Evolutionary conservation across 2,113 vertebrate species (phyloP).

Genomic region (Corydoras sp.): DNA sequence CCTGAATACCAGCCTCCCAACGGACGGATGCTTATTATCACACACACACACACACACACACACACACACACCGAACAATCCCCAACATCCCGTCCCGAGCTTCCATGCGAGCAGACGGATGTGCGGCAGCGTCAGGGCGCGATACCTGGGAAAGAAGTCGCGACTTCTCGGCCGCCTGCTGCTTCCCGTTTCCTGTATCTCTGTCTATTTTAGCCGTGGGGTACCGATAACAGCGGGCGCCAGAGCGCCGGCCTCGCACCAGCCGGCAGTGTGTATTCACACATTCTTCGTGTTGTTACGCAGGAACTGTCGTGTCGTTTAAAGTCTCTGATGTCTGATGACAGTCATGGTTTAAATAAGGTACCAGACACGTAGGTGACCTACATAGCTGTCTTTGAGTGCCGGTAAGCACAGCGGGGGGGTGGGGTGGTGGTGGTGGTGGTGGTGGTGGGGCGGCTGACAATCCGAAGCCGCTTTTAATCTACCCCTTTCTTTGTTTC

Average conservation of each 20-base stretch:
- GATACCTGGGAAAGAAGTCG: slow-evolving; percentile 27
- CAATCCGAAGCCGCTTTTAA: slow-evolving; percentile 56
- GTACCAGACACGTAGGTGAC: slow-evolving; percentile 54
- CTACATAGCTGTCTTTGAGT: slow-evolving; percentile 46
- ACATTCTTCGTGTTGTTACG: background rate
- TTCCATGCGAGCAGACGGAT: slow-evolving; percentile 21
- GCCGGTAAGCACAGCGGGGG: slow-evolving; percentile 51
- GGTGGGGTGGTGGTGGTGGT: too few relatives aligned
- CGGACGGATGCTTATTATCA: slow-evolving; percentile 4
- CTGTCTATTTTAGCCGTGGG: slow-evolving; percentile 5
- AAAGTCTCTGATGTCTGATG: slow-evolving; percentile 23
- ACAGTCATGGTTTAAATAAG: slow-evolving; percentile 42
- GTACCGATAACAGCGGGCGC: background rate
- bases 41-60: background rate
- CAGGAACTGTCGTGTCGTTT: slow-evolving; percentile 1
- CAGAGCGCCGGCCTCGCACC: background rate
- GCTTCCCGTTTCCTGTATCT: slow-evolving; percentile 47
- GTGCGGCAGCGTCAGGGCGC: slow-evolving; percentile 11
- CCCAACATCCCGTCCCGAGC: slow-evolving; percentile 14
- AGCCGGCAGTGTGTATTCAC: background rate
- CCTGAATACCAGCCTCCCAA: background rate
- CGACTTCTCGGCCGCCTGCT: slow-evolving; percentile 32
- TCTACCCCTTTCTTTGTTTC: slow-evolving; percentile 52
- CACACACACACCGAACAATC: slow-evolving; percentile 20
- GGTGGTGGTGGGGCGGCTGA: slow-evolving; percentile 20